phyloP scores from a whole-genome alignment of 2,113 vertebrate species.

The Tyto alba region DNA sequence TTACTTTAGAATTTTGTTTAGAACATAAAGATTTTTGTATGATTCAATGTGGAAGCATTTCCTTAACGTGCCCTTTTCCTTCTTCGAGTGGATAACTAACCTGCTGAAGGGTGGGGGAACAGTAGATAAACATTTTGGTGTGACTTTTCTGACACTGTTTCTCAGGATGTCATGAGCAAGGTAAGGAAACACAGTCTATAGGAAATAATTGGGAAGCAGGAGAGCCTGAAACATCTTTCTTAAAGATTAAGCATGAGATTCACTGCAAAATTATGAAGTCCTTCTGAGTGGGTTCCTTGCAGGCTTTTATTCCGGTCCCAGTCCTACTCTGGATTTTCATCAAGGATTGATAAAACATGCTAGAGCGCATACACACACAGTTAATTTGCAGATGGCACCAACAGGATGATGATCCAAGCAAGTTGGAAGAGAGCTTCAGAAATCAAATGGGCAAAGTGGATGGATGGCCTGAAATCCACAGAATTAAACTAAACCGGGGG shows the following conservation, averaged over 20 bases:
- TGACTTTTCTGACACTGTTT: not conserved
- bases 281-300: not conserved
- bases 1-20: not conserved
- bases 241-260: not conserved
- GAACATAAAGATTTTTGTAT: not conserved
- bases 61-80: conserved; percentile 7
- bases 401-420: not conserved
- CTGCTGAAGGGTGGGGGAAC: not conserved
- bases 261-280: not conserved
- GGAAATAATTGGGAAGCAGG: not conserved
- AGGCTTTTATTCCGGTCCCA: not conserved
- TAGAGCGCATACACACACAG: not conserved
- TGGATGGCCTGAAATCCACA: not conserved
- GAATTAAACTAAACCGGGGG: not conserved
- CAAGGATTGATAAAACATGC: not conserved
- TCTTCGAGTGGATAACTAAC: conserved; percentile 6
- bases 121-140: not conserved
- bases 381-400: not conserved
- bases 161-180: not conserved
- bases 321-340: not conserved
- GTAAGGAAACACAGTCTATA: not conserved
- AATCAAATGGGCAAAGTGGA: not conserved
- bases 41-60: conserved; percentile 24
- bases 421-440: not conserved
- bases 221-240: not conserved